Conservation (phyloP, 1,140 invertebrate species). For the Homarus americanus region DNA sequence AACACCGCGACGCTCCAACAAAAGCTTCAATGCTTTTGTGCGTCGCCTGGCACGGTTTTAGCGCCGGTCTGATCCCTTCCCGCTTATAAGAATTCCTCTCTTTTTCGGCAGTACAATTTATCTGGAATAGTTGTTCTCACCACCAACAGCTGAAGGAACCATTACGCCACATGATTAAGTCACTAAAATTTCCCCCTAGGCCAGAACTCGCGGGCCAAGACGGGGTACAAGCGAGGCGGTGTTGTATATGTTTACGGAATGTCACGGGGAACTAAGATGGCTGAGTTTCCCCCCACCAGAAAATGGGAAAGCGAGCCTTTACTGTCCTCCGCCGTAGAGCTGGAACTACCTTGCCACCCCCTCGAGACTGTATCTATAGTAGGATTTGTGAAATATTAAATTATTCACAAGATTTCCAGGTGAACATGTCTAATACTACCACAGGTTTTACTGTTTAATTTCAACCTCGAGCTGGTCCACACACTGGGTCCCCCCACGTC, state of each 20-base stretch:
- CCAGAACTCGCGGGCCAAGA: background rate
- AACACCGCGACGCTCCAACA: conserved; percentile 36
- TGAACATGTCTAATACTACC: background rate
- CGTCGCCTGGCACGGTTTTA: background rate
- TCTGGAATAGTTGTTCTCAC: background rate
- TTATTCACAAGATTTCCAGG: background rate
- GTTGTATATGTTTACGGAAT: conserved; percentile 17
- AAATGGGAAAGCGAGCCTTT: background rate
- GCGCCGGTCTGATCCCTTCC: background rate
- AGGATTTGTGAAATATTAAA: conserved; percentile 13
- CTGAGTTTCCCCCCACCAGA: background rate
- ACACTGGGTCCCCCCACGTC: no score
- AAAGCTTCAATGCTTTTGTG: conserved; percentile 30
- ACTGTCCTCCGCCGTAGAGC: background rate
- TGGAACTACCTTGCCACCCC: background rate
- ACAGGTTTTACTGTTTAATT: no score
- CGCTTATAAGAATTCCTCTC: background rate
- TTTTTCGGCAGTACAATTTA: background rate
- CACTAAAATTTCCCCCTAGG: background rate
- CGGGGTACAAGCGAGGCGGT: background rate
- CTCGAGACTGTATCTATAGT: background rate
- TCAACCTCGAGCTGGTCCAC: no score
- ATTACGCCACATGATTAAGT: background rate
- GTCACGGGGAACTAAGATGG: conserved; percentile 11
- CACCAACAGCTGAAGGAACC: background rate